Evolutionary conservation across 1,140 invertebrate species (phyloP), one percentile per base, ranked within the genome.

Genomic region (Bombus waltoni): DNA sequence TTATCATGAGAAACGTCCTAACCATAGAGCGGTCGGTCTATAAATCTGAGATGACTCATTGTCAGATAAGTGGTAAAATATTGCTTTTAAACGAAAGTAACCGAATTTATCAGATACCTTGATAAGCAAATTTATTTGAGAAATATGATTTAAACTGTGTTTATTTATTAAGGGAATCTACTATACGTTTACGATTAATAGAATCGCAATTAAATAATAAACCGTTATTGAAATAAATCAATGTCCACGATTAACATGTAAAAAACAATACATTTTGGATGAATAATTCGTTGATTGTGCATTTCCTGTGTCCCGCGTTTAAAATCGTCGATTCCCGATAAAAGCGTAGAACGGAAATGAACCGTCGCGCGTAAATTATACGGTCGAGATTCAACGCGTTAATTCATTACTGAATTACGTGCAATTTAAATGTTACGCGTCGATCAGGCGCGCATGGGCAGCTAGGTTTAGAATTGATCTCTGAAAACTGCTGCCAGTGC

Each of bases 351-450:
- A 78, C 13, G 81, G 42, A 76, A 57, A 66, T 65, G 68, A 77
- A 83, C 59, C 78, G 83, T 77, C 35, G 79, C 59, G 42, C 71
- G 82, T 47, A 74, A 81, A 91, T 87, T 83, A 88, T 88, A 82
- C 81, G 42, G 53, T 44, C 44, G 76, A 74, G 70, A 76, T 81
- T 86, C 42, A 74, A 83, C 88, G 81, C 83, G 81, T 91, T 88
- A 85, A 91, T 88, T 90, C 87, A 91, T 90, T 88, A 88, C 59
- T 80, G 82, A 86, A 81, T 89, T 79, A 86, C 82, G 74, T 85
- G 89, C 88, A 53, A 85, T 85, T 83, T 83, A 65, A 88, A 88
- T 80, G 78, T 62, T 83, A n/a, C 73, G 80, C 77, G 62, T 83
- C 74, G 83, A 86, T 89, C 88, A 85, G 53, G 68, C 40, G 83